Base-by-base conservation (phyloP, 2,113 vertebrate species). In the Oreochromis tanganicae region DNA sequence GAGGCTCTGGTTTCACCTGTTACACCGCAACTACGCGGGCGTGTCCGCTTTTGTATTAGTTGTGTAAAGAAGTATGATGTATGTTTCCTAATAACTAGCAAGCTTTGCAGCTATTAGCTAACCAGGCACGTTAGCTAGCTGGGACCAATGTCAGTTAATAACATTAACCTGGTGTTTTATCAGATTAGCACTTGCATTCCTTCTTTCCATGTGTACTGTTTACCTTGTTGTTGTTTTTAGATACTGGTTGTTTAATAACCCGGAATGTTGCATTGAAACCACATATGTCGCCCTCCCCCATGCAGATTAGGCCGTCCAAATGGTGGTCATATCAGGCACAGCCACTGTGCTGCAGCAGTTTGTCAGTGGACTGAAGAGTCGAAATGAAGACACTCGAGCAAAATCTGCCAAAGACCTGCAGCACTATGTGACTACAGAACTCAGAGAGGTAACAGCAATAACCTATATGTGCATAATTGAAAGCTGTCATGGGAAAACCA, bases 351-450 rank as follows among this genome's bases (percentile, higher is more conserved):
- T 99, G 82, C 99, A 99, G 82, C 98, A 99, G 93, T 99, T 99
- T 91, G 97, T 98, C 92, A 97, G 97, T 1, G 98, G 98, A 54
- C 94, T 99, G 83, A 99, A 99, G 96, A 99, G 97, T 94, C 97
- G 98, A 68, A 99, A 97, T 56, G 98, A 99, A 88, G 98, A 99
- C 93, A 98, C 97, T 0, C 96, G 98, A 81, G 98, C 98, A 0
- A 99, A 99, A 90, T 97, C 98, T 63, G 99, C 99, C 85, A 99
- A 99, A 94, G 99, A 99, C 78, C 95, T 99, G 85, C 99, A 99
- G 88, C 99, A 99, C 89, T 99, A 99, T 89, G 99, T 99, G 94
- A 99, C 98, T 73, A 99, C 99, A 91, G 99, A 99, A 93, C 97
- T 99, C 24, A 96, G 99, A 21, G 99, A 99, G 96, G 99, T 99